phyloP scores from a whole-genome alignment of 2,888 invertebrate species.

The Hirtodrosophila alboralis region DNA sequence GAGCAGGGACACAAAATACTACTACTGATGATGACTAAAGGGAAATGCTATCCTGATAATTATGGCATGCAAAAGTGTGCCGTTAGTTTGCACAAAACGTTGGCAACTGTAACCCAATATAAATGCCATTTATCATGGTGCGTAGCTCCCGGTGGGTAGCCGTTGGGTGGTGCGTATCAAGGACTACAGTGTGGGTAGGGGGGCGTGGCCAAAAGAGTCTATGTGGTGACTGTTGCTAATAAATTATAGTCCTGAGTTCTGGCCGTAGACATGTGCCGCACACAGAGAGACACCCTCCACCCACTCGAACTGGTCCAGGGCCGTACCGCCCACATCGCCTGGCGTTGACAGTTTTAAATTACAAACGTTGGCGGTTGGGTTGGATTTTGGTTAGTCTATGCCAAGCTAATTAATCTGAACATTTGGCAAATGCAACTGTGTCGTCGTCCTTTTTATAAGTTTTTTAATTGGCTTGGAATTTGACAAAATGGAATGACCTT shows the following conservation, averaged over 20 bases:
- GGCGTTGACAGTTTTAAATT: slow-evolving; percentile 80
- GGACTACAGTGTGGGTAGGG: slow-evolving; percentile 31
- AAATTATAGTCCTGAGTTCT: slow-evolving; percentile 66
- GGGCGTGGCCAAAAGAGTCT: slow-evolving; percentile 45
- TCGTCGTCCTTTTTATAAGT: slow-evolving; percentile 48
- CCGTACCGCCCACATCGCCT: slow-evolving; percentile 32
- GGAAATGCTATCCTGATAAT: slow-evolving; percentile 50
- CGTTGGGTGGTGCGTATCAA: slow-evolving; percentile 1
- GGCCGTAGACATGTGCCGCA: slow-evolving; percentile 66
- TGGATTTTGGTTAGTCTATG: slow-evolving; percentile 21
- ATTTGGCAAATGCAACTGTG: slow-evolving; percentile 63
- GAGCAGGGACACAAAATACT: slow-evolving; percentile 14
- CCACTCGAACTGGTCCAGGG: neutral
- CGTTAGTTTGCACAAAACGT: slow-evolving; percentile 53
- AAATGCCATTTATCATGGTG: slow-evolving; percentile 76
- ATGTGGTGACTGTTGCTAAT: slow-evolving; percentile 77
- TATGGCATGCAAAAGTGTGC: slow-evolving; percentile 57
- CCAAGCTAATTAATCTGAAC: slow-evolving; percentile 64
- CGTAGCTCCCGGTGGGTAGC: slow-evolving; percentile 18
- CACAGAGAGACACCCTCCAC: slow-evolving; percentile 16
- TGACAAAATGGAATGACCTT: slow-evolving; percentile 27
- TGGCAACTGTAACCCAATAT: slow-evolving; percentile 75
- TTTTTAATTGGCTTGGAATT: slow-evolving; percentile 67
- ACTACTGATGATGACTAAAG: slow-evolving; percentile 16
- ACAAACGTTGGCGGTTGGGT: slow-evolving; percentile 62